Evolutionary conservation across 2,113 vertebrate species (phyloP), one percentile per base, ranked within the genome.

Genomic region (Tautogolabrus adspersus): DNA sequence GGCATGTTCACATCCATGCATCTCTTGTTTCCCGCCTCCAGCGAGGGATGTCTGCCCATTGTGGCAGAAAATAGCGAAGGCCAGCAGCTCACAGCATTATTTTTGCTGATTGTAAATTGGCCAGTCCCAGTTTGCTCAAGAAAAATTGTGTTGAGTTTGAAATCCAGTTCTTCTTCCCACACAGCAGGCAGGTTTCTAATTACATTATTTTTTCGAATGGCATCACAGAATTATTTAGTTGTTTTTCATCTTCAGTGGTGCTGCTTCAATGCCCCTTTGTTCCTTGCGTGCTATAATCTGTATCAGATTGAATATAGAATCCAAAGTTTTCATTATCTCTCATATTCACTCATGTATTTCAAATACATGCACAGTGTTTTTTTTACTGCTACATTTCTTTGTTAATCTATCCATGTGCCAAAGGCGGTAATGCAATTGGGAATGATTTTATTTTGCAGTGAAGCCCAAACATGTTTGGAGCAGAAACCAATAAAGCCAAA

Each of bases 31-130:
- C 44, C 82, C 5, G 60, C 61, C 74, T 71, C 55, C 21, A 23
- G 21, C 70, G 85, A 86, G 85, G 60, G 60, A 79, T 74, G 79
- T 71, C 74, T 18, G 23, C 83, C 71, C 56, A 16, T 8, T 15
- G 82, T 72, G 64, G 68, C 67, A 67, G 65, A 34, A 79, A 79
- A 62, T 61, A 40, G 30, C 67, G 66, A 46, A 83, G 79, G 18
- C 5, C 18, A 8, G 18, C 16, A 5, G 77, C 77, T 47, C 58
- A 81, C 8, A 16, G 77, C 90, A 92, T 94, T 88, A 92, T 93
- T 93, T 90, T 93, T 90, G 75, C 77, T 40, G 80, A 75, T 86
- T 77, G 88, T 89, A 34, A 34, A 34, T 92, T 92, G 90, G 87
- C 86, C 85, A 69, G 91, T 90, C 89, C 90, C 87, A 84, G 84